phyloP scores from a whole-genome alignment of 2,113 vertebrate genomes.

The Neolamprologus devosi region DNA sequence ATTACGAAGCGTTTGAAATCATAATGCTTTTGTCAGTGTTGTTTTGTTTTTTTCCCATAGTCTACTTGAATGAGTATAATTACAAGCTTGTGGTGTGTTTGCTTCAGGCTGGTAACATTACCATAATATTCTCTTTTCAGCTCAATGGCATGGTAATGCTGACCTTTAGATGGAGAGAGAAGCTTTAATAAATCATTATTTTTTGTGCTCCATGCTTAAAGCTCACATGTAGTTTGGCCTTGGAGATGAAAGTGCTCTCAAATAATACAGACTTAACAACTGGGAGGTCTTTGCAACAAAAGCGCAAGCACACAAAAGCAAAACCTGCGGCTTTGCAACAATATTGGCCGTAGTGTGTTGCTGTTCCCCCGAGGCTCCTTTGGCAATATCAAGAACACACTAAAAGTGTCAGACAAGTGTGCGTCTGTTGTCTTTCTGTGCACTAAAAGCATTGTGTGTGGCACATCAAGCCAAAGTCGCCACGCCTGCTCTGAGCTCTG shows the following conservation, averaged over 20 bases:
- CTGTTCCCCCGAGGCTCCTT: slow-evolving; percentile 1
- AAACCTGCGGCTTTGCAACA: not conserved
- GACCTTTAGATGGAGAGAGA: slow-evolving; percentile 39
- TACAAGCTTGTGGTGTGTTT: not conserved
- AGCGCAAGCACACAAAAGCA: not conserved
- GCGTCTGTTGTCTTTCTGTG: not conserved
- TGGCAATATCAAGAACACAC: not conserved
- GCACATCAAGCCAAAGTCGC: not conserved
- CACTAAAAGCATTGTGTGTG: not conserved
- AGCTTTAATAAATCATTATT: slow-evolving; percentile 22
- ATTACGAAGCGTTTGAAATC: not conserved
- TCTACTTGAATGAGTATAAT: slow-evolving; percentile 14
- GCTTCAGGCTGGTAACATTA: slow-evolving; percentile 42
- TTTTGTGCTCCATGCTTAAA: not conserved
- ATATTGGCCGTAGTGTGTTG: not conserved
- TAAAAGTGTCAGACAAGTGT: not conserved
- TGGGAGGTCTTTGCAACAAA: not conserved
- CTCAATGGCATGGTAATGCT: slow-evolving; percentile 54
- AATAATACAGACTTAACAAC: not conserved
- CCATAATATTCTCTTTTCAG: slow-evolving; percentile 52
- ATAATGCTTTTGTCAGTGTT: not conserved
- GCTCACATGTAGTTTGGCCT: not conserved
- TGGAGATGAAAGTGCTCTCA: slow-evolving; percentile 16
- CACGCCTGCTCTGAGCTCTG: not conserved
- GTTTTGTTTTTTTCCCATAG: not conserved